These are phyloP conservation scores for Hirtodrosophila histrioides DNA, from an alignment of 2,888 invertebrate genomes.

Conservation along the genomic window DNA sequence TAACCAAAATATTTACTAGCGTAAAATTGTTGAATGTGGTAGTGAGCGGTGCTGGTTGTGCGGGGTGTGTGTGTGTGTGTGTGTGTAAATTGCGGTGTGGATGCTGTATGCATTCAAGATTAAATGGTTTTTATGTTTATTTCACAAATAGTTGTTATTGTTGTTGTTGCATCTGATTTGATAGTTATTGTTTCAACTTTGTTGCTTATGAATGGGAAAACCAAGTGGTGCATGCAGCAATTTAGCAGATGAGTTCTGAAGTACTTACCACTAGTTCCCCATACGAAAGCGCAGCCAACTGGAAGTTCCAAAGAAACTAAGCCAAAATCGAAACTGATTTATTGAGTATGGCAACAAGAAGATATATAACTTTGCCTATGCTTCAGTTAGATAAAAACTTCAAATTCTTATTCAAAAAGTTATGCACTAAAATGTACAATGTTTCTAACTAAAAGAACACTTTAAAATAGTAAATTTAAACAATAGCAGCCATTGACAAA, in stretches of 20 bases:
- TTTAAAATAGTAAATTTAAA: no score
- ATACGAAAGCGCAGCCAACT: constrained; percentile 36
- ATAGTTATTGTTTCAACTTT: constrained; percentile 30
- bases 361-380: constrained; percentile 3
- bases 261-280: neutral
- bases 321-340: constrained; percentile 9
- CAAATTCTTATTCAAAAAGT: no score
- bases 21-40: constrained; percentile 35
- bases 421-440: no score
- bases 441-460: no score
- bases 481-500: no score
- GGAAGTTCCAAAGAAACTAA: constrained; percentile 15
- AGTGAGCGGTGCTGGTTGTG: constrained; percentile 4
- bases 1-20: constrained; percentile 69
- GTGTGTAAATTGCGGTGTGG: constrained; percentile 18
- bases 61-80: constrained; percentile 6
- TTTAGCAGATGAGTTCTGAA: constrained; percentile 36
- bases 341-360: constrained; percentile 2
- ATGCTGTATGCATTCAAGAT: constrained; percentile 56
- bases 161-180: constrained; percentile 25
- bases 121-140: constrained; percentile 77
- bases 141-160: constrained; percentile 53
- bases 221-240: constrained; percentile 37
- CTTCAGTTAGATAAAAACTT: neutral
- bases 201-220: constrained; percentile 33